Evolutionary conservation across 2,797 vertebrate genomes (phyloP).

Genomic region (Phoeniculus purpureus): DNA sequence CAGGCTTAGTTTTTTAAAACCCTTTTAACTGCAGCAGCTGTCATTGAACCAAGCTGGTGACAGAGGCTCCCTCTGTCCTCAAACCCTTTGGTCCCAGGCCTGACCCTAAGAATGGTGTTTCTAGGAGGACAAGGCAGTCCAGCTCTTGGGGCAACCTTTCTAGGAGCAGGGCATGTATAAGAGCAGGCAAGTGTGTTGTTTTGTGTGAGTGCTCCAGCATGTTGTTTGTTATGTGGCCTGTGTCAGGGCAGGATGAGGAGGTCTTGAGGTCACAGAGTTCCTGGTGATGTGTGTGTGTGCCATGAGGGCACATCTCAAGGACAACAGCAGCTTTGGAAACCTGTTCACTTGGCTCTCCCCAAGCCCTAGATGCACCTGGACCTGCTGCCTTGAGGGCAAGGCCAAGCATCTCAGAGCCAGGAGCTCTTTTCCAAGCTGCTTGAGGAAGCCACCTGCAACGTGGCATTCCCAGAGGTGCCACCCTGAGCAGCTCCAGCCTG

Average conservation of each 20-base stretch:
- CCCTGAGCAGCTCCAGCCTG: background rate
- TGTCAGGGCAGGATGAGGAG: background rate
- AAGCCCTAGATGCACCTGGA: background rate
- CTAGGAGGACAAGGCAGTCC: background rate
- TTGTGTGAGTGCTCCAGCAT: background rate
- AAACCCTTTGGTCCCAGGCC: background rate
- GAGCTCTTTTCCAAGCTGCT: background rate
- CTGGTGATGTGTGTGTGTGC: rapidly evolving
- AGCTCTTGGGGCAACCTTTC: background rate
- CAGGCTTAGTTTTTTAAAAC: background rate
- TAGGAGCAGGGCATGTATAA: rapidly evolving
- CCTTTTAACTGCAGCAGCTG: conserved; percentile 34
- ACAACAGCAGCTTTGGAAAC: background rate
- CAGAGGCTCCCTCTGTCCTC: background rate
- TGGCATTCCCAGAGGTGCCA: background rate
- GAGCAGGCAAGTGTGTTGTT: background rate
- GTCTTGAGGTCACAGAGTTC: background rate
- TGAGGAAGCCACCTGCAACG: background rate
- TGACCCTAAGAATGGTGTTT: background rate
- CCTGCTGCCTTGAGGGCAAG: background rate
- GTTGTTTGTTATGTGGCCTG: background rate
- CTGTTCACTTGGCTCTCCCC: background rate
- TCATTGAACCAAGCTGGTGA: background rate
- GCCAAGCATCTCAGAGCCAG: background rate
- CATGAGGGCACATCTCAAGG: rapidly evolving